These are phyloP conservation scores for Scortum barcoo DNA, from an alignment of 2,113 vertebrate genomes.

Conservation along the genomic window DNA sequence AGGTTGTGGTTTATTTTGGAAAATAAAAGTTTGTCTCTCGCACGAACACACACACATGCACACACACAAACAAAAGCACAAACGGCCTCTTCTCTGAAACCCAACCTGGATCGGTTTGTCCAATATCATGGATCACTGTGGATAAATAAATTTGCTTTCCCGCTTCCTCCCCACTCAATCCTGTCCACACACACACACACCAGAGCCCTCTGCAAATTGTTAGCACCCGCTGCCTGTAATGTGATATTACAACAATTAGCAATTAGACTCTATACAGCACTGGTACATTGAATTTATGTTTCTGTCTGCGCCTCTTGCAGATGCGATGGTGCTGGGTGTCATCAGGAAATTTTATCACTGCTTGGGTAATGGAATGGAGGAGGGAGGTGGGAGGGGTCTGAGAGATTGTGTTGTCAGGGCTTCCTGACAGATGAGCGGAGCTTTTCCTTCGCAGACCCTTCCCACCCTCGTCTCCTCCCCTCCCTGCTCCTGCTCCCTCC, in stretches of 20 bases:
- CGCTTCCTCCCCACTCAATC: conserved; percentile 35
- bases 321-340: conserved; percentile 73
- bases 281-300: conserved; percentile 73
- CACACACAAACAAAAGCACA: background rate
- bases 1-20: conserved; percentile 8
- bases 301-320: conserved; percentile 67
- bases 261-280: conserved; percentile 69
- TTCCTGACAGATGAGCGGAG: conserved; percentile 72
- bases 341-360: conserved; percentile 79
- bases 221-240: conserved; percentile 65
- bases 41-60: background rate
- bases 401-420: conserved; percentile 78
- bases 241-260: conserved; percentile 81
- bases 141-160: conserved; percentile 66
- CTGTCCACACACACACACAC: conserved; percentile 17
- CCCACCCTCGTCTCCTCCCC: background rate
- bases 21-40: background rate
- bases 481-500: background rate
- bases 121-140: conserved; percentile 54
- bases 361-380: conserved; percentile 79
- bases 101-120: conserved; percentile 43
- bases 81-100: conserved; percentile 48
- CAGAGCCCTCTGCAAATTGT: conserved; percentile 50
- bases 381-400: conserved; percentile 56
- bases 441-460: conserved; percentile 45